A percentile compares a stretch with the other conserved stretches of the same genome.
phyloP scores from a whole-genome alignment of 2,888 invertebrate species.

The Drosophila rellima region DNA sequence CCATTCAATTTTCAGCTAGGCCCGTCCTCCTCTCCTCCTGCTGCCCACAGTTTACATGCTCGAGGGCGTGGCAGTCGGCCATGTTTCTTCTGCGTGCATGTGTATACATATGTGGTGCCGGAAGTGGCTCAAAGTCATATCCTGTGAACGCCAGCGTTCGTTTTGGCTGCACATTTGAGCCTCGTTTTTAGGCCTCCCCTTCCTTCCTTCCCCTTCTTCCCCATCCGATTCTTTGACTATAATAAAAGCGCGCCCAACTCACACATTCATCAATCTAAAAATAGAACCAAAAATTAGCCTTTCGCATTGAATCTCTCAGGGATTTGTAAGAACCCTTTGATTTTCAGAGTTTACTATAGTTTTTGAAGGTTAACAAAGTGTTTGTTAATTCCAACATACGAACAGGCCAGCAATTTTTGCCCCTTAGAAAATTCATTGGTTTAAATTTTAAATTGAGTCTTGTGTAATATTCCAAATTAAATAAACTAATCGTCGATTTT shows the following conservation, averaged over 20 bases:
- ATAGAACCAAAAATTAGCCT: slow-evolving; percentile 6
- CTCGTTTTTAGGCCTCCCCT: slow-evolving; percentile 35
- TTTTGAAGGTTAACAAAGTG: slow-evolving; percentile 27
- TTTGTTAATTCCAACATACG: slow-evolving; percentile 25
- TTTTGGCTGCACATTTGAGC: slow-evolving; percentile 66
- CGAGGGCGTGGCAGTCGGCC: slow-evolving; percentile 46
- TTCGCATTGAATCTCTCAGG: slow-evolving; percentile 14
- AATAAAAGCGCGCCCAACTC: slow-evolving; percentile 59
- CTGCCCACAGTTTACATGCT: slow-evolving; percentile 4
- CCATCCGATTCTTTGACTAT: background rate
- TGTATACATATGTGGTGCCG: slow-evolving; percentile 43
- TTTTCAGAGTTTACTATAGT: slow-evolving; percentile 7
- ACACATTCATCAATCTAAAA: slow-evolving; percentile 48
- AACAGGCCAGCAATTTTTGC: slow-evolving; percentile 1
- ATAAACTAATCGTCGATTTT: no score
- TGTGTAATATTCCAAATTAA: no score
- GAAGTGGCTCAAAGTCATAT: slow-evolving; percentile 78
- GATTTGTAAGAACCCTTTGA: slow-evolving; percentile 4
- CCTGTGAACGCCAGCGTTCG: slow-evolving; percentile 66
- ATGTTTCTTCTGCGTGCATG: slow-evolving; percentile 40
- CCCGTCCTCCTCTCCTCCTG: background rate
- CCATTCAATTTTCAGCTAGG: slow-evolving; percentile 42
- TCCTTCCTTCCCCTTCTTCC: background rate
- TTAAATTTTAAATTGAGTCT: background rate
- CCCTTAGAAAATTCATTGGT: slow-evolving; percentile 18